phyloP scores from a whole-genome alignment of 2,797 vertebrate species.

The Poeciliopsis gracilis region DNA sequence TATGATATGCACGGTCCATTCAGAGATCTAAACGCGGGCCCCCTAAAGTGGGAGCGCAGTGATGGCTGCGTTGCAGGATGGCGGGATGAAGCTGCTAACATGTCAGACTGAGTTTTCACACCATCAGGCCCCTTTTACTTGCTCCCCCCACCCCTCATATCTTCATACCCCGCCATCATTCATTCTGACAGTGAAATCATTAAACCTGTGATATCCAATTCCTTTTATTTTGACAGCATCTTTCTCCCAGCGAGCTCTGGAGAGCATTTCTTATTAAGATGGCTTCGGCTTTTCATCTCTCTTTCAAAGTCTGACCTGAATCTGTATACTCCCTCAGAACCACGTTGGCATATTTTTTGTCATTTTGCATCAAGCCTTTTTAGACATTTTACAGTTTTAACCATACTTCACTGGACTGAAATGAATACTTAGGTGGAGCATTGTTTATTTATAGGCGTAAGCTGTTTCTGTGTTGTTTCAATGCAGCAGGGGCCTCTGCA shows the following conservation, averaged over 20 bases:
- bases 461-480: constrained; percentile 46
- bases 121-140: constrained; percentile 72
- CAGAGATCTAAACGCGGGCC: constrained; percentile 69
- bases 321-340: constrained; percentile 73
- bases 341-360: constrained; percentile 70
- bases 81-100: constrained; percentile 71
- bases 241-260: constrained; percentile 69
- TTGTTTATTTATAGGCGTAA: constrained; percentile 73
- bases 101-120: constrained; percentile 76
- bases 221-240: constrained; percentile 80
- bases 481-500: constrained; percentile 35
- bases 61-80: constrained; percentile 66
- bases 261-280: constrained; percentile 78
- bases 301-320: constrained; percentile 80
- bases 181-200: constrained; percentile 81
- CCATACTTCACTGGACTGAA: constrained; percentile 46
- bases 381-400: constrained; percentile 70
- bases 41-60: constrained; percentile 63
- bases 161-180: constrained; percentile 75
- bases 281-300: constrained; percentile 78
- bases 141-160: constrained; percentile 59
- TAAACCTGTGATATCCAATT: constrained; percentile 82
- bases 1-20: constrained; percentile 69
- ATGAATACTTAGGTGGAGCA: constrained; percentile 59
- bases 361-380: constrained; percentile 71